These are phyloP conservation scores for Caenorhabditis latens DNA, from an alignment of 1,140 invertebrate genomes.

Conservation along the genomic window DNA sequence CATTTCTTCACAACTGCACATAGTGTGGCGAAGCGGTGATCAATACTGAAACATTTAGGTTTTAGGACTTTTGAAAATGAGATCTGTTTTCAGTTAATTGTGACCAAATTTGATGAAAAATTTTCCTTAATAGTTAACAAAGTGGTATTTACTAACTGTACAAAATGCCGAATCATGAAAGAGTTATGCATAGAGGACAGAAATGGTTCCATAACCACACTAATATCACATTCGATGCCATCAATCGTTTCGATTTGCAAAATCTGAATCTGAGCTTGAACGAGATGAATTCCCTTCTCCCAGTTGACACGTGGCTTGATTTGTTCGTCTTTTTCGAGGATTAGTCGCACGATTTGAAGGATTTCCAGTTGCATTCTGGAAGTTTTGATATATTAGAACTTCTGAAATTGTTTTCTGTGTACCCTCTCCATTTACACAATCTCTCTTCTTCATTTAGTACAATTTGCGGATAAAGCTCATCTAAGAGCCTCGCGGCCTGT, in stretches of 20 bases:
- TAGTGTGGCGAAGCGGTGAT: background rate
- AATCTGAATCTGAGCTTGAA: conserved; percentile 45
- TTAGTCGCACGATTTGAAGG: conserved; percentile 12
- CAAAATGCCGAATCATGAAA: conserved; percentile 18
- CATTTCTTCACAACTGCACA: conserved; percentile 17
- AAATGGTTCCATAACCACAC: conserved; percentile 36
- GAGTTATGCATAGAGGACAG: conserved; percentile 41
- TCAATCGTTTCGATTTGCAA: background rate
- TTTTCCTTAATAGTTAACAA: no score
- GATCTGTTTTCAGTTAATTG: no score
- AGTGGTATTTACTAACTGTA: background rate
- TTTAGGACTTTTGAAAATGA: no score
- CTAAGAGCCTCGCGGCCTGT: conserved; percentile 7
- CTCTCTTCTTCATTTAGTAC: background rate
- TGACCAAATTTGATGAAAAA: no score
- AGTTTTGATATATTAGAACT: background rate
- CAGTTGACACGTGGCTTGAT: background rate
- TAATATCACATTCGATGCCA: conserved; percentile 26
- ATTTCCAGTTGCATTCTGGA: conserved; percentile 26
- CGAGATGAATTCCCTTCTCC: conserved; percentile 21
- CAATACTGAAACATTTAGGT: background rate
- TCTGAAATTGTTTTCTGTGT: no score
- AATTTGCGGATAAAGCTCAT: background rate
- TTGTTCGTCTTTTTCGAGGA: conserved; percentile 14
- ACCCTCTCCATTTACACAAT: background rate